Conservation (phyloP, 2,113 vertebrate species). For the Ciconia stormi region DNA sequence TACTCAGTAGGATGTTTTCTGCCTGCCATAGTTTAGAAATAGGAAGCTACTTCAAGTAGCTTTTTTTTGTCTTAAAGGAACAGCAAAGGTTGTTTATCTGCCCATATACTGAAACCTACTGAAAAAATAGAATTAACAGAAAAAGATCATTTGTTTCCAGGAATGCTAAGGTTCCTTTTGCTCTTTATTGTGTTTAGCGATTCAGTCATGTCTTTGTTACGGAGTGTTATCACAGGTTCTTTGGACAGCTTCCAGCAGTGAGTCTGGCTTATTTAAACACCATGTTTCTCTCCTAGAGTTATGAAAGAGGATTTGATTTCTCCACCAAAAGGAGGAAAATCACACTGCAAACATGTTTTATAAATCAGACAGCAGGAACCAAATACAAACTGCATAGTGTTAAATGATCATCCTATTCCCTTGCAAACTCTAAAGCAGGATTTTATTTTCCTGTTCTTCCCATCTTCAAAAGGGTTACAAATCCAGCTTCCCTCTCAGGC, state of each 20-base stretch:
- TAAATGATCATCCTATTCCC: neutral
- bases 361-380: neutral
- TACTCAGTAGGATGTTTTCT: slow-evolving; percentile 40
- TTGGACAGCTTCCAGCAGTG: neutral
- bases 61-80: neutral
- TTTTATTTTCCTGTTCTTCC: neutral
- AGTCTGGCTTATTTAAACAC: neutral
- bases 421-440: neutral
- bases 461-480: neutral
- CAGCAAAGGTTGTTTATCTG: neutral
- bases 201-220: neutral
- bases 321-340: neutral
- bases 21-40: neutral
- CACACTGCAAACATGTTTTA: neutral
- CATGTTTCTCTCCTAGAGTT: neutral
- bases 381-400: neutral
- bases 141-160: neutral
- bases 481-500: neutral
- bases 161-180: neutral
- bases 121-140: neutral
- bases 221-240: neutral
- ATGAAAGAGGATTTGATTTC: neutral
- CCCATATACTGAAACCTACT: neutral
- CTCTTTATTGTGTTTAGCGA: neutral
- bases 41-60: neutral